Conservation (phyloP, 2,113 vertebrate genomes). For the Tringa solitaria region DNA sequence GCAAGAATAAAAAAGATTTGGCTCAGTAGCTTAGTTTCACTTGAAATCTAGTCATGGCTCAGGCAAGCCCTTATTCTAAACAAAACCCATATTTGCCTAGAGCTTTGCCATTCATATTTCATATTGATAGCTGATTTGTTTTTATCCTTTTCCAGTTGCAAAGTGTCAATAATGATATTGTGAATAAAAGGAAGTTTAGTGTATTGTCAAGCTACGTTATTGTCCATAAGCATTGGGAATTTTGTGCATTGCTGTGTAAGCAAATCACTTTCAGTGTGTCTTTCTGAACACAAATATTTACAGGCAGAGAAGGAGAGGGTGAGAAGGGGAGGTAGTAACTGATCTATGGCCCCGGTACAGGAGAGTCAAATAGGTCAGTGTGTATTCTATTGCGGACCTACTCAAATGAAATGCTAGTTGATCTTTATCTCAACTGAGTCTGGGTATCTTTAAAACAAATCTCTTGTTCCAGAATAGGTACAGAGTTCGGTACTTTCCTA, state of each 20-base stretch:
- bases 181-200: neutral
- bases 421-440: constrained; percentile 16
- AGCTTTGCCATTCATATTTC: constrained; percentile 22
- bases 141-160: neutral
- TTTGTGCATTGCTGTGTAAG: neutral
- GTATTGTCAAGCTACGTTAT: neutral
- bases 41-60: constrained; percentile 76
- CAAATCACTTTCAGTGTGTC: neutral
- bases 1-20: constrained; percentile 66
- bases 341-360: neutral
- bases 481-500: constrained; percentile 70
- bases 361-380: constrained; percentile 29
- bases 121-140: neutral
- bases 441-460: constrained; percentile 63
- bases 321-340: constrained; percentile 23
- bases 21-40: constrained; percentile 74
- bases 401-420: constrained; percentile 33
- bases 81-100: constrained; percentile 78
- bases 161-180: neutral
- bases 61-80: constrained; percentile 76
- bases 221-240: neutral
- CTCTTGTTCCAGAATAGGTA: constrained; percentile 60
- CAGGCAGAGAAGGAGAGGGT: constrained; percentile 31
- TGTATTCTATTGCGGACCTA: constrained; percentile 40
- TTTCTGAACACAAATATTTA: constrained; percentile 26